Percentiles rank a stretch among this genome's conserved stretches.
Evolutionary conservation across 2,797 vertebrate genomes (phyloP).

Genomic region (Novumbra hubbsi): DNA sequence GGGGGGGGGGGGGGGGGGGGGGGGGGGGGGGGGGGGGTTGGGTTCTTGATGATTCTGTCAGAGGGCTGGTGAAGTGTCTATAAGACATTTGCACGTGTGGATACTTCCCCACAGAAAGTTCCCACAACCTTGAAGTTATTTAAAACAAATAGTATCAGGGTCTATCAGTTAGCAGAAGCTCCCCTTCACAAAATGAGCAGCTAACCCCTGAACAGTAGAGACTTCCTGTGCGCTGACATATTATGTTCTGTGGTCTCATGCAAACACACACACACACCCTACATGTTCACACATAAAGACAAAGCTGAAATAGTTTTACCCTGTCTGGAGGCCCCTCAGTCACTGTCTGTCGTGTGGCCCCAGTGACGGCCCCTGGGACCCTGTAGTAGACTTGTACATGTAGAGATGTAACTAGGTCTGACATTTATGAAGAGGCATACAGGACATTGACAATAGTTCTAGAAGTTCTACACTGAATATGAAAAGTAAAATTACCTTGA

Average conservation of each 20-base stretch:
- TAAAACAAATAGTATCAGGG: no score
- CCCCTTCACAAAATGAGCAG: conserved; percentile 7
- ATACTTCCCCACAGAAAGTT: no score
- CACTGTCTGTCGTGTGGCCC: conserved; percentile 20
- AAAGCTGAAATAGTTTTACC: conserved; percentile 26
- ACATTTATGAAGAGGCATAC: no score
- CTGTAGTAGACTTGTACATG: conserved; percentile 16
- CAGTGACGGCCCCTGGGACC: conserved; percentile 1
- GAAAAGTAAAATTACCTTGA: not conserved
- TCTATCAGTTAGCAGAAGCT: not conserved
- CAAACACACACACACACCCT: not conserved
- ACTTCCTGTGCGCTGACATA: conserved; percentile 16
- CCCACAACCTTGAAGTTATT: no score
- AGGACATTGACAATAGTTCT: not conserved
- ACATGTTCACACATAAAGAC: conserved; percentile 7
- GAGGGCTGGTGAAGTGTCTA: not conserved
- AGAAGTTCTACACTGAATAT: not conserved
- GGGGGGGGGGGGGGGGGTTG: not conserved
- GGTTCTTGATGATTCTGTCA: not conserved
- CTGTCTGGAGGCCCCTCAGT: conserved; percentile 14
- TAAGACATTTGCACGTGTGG: no score
- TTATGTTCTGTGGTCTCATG: not conserved
- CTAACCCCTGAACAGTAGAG: conserved; percentile 9
- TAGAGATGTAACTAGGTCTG: not conserved
- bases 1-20: not conserved